Evolutionary conservation across 2,888 invertebrate genomes (phyloP), one percentile per base, ranked within the genome.

Genomic region (Drosophila meridionalis): DNA sequence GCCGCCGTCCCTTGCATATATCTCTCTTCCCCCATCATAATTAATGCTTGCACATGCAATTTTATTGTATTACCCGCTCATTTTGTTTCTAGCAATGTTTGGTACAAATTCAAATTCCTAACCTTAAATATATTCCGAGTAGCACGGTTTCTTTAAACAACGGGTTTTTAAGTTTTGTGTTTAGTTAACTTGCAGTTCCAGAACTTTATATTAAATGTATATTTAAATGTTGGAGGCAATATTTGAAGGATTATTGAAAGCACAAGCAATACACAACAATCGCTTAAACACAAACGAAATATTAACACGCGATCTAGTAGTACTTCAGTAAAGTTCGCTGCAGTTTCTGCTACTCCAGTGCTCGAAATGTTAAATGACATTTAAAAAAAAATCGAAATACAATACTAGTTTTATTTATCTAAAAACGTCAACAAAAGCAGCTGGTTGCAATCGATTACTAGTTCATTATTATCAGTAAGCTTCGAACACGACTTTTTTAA

Each of bases 361-460:
- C 28, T 26, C n/a, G 34, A 58, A 40, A 38, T 47, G 26, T 28
- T 26, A 36, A 48, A 38, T 30, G n/a, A 7, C 38, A 60, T 26
- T 40, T 60, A 0, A 1, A 20, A 40, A 50, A 40, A 26, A 40
- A 30, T 32, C 47, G 40, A 50, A 34, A 32, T 32, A 12, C 20
- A 9, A 20, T 8, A 26, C n/a, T 12, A 20, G 45, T 26, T 42
- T 43, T n/a, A 47, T 40, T 43, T 50, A 11, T 50, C 26, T 43
- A 59, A 43, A 28, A 14, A 20, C 32, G 60, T 9, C 32, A 32
- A 32, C n/a, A 45, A 30, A 12, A 30, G 1, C 73, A 57, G 75
- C 59, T 73, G 69, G 56, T 6, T 56, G 8, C n/a, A 53, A 62
- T 69, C 75, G 79, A 76, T 74, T 61, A 38, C 58, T 74, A 26